A percentile compares a stretch with the other conserved stretches of the same genome.
phyloP scores from a whole-genome alignment of 2,888 invertebrate genomes.

The Ochropleura leucogaster region DNA sequence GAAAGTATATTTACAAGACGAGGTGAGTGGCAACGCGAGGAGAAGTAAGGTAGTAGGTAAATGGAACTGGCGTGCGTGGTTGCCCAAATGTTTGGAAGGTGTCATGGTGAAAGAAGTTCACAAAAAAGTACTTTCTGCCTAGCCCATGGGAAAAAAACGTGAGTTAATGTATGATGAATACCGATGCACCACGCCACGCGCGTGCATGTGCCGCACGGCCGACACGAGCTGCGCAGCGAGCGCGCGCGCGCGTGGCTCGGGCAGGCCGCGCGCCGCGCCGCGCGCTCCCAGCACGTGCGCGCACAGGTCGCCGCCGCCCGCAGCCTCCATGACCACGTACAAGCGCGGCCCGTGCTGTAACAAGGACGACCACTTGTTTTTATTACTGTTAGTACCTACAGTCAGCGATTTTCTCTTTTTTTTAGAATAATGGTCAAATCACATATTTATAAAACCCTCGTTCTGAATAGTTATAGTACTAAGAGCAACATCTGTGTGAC shows the following conservation, averaged over 20 bases:
- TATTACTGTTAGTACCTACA: background rate
- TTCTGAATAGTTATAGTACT: too few species aligned
- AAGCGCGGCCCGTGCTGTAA: slow-evolving; percentile 92
- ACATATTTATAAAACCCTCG: too few species aligned
- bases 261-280: slow-evolving; percentile 87
- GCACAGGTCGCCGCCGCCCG: slow-evolving; percentile 93
- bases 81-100: too few species aligned
- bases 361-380: background rate
- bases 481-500: too few species aligned
- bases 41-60: too few species aligned
- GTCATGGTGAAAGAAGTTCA: too few species aligned
- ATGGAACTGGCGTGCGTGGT: too few species aligned
- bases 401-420: too few species aligned
- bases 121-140: background rate
- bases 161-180: slow-evolving; percentile 29
- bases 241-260: slow-evolving; percentile 78
- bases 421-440: too few species aligned
- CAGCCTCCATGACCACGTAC: slow-evolving; percentile 94
- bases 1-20: background rate
- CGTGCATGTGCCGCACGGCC: slow-evolving; percentile 92
- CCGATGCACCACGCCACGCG: slow-evolving; percentile 89
- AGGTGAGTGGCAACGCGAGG: background rate
- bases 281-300: slow-evolving; percentile 92
- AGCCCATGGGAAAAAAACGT: background rate
- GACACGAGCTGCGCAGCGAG: slow-evolving; percentile 77